phyloP scores from a whole-genome alignment of 2,888 invertebrate genomes.

The Lithosia quadra region DNA sequence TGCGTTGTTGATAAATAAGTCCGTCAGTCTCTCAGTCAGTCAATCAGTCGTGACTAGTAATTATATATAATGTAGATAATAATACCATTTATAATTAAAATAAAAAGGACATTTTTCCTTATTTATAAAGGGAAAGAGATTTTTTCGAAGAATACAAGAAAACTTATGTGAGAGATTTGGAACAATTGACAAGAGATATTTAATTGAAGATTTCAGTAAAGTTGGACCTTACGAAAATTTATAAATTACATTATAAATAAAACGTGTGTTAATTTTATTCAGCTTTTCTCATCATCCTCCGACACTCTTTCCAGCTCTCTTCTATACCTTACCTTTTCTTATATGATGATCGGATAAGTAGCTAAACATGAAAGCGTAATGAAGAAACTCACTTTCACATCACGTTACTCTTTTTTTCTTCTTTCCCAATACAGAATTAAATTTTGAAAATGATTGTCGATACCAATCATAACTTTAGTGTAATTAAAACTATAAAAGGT shows the following conservation, averaged over 20 bases:
- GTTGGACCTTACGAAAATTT: neutral
- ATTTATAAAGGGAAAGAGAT: neutral
- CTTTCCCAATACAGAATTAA: neutral
- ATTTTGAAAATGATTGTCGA: neutral
- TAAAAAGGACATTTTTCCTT: neutral
- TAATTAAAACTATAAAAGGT: neutral
- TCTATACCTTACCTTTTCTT: neutral
- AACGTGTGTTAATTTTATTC: neutral
- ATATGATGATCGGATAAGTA: too few species aligned
- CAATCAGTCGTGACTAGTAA: too few species aligned
- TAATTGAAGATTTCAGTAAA: neutral
- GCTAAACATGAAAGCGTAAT: too few species aligned
- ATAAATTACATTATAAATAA: neutral
- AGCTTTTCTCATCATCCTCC: too few species aligned
- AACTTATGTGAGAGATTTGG: neutral
- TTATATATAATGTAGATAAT: too few species aligned
- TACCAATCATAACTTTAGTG: neutral
- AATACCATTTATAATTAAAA: too few species aligned
- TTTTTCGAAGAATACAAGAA: constrained; percentile 7
- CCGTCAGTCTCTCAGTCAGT: too few species aligned
- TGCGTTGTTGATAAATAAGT: too few species aligned
- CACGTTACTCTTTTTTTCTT: neutral
- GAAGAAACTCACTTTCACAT: neutral
- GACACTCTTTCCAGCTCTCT: too few species aligned
- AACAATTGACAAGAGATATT: neutral